phyloP scores from a whole-genome alignment of 2,113 vertebrate species.

The Ploceus nigricollis region DNA sequence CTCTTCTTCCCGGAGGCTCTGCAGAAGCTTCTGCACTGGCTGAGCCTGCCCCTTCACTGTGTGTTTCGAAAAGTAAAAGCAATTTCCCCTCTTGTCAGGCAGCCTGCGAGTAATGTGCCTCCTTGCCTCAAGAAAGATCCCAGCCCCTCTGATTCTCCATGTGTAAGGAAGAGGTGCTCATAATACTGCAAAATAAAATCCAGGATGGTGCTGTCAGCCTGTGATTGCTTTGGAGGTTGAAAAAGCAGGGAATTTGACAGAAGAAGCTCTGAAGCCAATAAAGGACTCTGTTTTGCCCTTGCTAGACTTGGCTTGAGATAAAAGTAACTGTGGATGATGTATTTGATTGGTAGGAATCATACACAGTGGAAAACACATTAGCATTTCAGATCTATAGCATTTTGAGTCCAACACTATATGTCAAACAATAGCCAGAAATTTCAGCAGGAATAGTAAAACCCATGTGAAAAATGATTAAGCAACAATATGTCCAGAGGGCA shows the following conservation, averaged over 20 bases:
- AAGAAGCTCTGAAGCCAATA: slow-evolving; percentile 8
- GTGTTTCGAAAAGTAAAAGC: slow-evolving; percentile 44
- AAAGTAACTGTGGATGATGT: slow-evolving; percentile 1
- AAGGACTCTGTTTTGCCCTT: background rate
- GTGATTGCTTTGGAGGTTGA: background rate
- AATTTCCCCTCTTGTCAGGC: slow-evolving; percentile 56
- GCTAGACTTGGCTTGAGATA: slow-evolving; percentile 20
- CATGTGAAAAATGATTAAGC: background rate
- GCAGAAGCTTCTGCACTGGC: background rate
- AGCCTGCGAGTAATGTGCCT: background rate
- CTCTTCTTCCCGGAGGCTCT: slow-evolving; percentile 37
- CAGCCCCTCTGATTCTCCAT: background rate
- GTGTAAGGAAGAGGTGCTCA: background rate
- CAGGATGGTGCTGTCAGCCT: background rate
- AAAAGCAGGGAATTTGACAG: slow-evolving; percentile 18
- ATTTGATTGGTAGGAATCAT: background rate
- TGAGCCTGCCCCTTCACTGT: background rate
- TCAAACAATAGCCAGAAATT: background rate
- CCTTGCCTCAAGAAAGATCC: slow-evolving; percentile 4
- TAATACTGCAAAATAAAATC: background rate
- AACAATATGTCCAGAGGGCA: background rate
- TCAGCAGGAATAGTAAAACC: background rate
- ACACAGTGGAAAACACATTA: background rate
- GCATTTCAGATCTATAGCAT: background rate
- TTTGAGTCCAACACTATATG: background rate